Evolutionary conservation across 2,113 vertebrate genomes (phyloP).

Genomic region (Trichomycterus rosablanca): DNA sequence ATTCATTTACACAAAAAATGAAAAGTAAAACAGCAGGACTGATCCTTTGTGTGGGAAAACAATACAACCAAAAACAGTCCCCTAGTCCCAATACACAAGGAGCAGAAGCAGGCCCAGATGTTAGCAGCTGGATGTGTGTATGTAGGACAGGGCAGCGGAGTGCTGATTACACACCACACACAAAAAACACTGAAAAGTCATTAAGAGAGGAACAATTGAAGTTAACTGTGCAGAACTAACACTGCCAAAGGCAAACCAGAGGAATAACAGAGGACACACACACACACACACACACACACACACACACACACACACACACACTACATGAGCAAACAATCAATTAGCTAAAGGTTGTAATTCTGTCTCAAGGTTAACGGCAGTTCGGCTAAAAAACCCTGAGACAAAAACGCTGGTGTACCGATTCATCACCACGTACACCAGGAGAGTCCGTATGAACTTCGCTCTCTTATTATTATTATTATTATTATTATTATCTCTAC

Average conservation of each 20-base stretch:
- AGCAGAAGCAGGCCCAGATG: slow-evolving; percentile 35
- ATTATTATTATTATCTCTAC: too few relatives aligned
- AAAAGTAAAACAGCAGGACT: too few relatives aligned
- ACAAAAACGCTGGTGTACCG: too few relatives aligned
- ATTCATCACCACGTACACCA: too few relatives aligned
- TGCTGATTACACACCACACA: slow-evolving; percentile 71
- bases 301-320: slow-evolving; percentile 17
- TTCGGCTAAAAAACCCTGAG: neutral
- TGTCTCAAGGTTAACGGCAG: slow-evolving; percentile 33
- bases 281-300: slow-evolving; percentile 26
- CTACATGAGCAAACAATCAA: slow-evolving; percentile 38
- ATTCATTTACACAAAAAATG: too few relatives aligned
- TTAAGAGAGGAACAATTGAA: slow-evolving; percentile 74
- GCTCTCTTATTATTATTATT: too few relatives aligned
- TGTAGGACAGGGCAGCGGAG: slow-evolving; percentile 37
- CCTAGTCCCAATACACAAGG: too few relatives aligned
- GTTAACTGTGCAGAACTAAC: slow-evolving; percentile 80
- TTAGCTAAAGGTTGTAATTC: slow-evolving; percentile 37
- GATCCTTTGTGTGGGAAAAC: too few relatives aligned
- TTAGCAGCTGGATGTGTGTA: slow-evolving; percentile 34
- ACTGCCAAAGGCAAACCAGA: slow-evolving; percentile 72
- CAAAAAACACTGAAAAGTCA: slow-evolving; percentile 67
- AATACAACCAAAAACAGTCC: too few relatives aligned
- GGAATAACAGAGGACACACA: slow-evolving; percentile 40
- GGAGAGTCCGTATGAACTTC: too few relatives aligned